phyloP scores from a whole-genome alignment of 2,797 vertebrate species.

The Sebastes ruberrimus region DNA sequence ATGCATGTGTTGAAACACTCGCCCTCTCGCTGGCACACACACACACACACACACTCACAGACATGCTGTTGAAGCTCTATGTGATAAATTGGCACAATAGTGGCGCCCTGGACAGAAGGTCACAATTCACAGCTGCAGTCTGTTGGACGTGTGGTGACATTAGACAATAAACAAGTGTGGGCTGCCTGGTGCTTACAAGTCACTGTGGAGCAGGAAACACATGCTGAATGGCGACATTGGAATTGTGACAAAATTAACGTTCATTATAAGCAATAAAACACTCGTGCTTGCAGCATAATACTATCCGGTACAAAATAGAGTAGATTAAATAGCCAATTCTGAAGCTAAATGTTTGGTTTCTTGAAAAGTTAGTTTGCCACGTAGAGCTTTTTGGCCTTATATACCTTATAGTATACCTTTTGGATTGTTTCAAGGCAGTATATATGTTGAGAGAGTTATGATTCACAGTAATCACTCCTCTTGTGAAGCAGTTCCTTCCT shows the following conservation, averaged over 20 bases:
- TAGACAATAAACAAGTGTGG: constrained; percentile 5
- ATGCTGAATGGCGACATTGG: not conserved
- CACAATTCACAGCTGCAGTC: constrained; percentile 14
- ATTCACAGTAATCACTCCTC: not conserved
- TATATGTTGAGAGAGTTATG: not conserved
- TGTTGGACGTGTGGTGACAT: not conserved
- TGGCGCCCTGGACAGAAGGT: not conserved
- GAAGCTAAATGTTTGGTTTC: not conserved
- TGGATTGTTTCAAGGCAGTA: not conserved
- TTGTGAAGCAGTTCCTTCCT: not conserved
- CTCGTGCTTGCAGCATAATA: not conserved
- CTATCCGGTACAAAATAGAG: not conserved
- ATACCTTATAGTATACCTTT: not conserved
- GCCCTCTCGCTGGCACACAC: not conserved
- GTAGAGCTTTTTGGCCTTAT: not conserved
- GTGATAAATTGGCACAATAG: constrained; percentile 13
- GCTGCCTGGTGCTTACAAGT: not conserved
- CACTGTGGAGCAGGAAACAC: not conserved
- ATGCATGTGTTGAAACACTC: not conserved
- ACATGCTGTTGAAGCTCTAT: not conserved
- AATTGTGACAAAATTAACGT: not conserved
- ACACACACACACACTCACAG: not conserved
- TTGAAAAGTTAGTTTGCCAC: not conserved
- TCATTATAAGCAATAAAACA: not conserved
- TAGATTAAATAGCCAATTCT: not conserved